Evolutionary conservation across 1,140 invertebrate species (phyloP), one percentile per base, ranked within the genome.

Genomic region (Probaryconus sp.): DNA sequence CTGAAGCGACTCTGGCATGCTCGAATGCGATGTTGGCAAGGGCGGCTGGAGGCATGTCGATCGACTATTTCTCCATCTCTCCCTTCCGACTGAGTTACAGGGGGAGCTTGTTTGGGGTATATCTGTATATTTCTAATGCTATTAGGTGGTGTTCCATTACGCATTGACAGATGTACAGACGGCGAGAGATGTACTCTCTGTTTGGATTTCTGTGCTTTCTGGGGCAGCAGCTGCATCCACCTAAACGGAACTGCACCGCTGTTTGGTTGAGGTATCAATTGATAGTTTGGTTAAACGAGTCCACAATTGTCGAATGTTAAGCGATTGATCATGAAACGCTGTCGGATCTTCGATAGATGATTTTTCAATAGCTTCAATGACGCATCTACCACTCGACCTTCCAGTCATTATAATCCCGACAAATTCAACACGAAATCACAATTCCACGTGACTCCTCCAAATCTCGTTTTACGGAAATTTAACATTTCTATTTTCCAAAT

Each of bases 111-210:
- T 58, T 50, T 38, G 45, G 48, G 28, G 35, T 70, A 79, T 77
- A 79, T 83, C 72, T 68, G 78, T 77, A 78, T 71, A 76, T 74
- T 84, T 82, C 83, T 86, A 86, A 86, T 86, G 79, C 82, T 82
- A 84, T 86, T 86, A 86, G 80, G 55, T 75, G 83, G 84, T 85
- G 81, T 85, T 84, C 83, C 78, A 82, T 86, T 86, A 86, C 83
- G 80, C 75, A 73, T 77, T 77, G 81, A 85, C 84, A 86, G 83
- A 83, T 84, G 84, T 81, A 85, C 79, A 74, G 47, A 67, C 70
- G 69, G 17, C 40, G 24, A 42, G 45, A 77, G 51, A 53, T 73
- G 64, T 53, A 61, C 40, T 74, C 56, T 64, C 70, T 83, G 70
- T 84, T 83, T 83, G 81, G 77, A 80, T 79, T 80, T 69, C 58